Evolutionary conservation across 2,888 invertebrate genomes (phyloP).

Genomic region (Agrypnus murinus): DNA sequence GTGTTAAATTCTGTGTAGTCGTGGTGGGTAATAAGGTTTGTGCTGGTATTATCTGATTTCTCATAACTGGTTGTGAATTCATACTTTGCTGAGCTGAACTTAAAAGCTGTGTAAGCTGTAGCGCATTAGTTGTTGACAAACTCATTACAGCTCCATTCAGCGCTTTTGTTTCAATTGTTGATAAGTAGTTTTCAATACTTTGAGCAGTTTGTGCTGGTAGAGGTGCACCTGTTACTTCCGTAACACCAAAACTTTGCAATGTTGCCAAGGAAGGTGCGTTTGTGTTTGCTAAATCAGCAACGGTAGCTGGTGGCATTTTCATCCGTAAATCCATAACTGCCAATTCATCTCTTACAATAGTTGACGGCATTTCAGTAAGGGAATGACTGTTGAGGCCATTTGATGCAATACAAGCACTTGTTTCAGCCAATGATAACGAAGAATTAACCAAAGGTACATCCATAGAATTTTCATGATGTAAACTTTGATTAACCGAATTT

Average conservation of each 20-base stretch:
- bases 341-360: conserved; percentile 69
- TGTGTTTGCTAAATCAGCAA: conserved; percentile 71
- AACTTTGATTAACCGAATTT: conserved; percentile 55
- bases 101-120: conserved; percentile 40
- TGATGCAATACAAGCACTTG: neutral
- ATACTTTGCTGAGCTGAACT: conserved; percentile 29
- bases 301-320: conserved; percentile 76
- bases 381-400: conserved; percentile 20
- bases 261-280: conserved; percentile 75
- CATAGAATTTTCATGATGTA: conserved; percentile 22
- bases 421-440: conserved; percentile 11
- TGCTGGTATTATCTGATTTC: conserved; percentile 51
- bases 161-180: conserved; percentile 71
- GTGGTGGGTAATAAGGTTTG: conserved; percentile 51
- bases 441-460: conserved; percentile 33
- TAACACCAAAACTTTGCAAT: conserved; percentile 71
- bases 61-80: conserved; percentile 52
- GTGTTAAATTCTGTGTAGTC: conserved; percentile 52
- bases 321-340: conserved; percentile 81
- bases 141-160: conserved; percentile 36
- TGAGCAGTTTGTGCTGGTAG: conserved; percentile 76
- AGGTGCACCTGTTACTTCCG: conserved; percentile 70
- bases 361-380: conserved; percentile 31
- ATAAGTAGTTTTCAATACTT: conserved; percentile 76
- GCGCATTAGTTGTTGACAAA: conserved; percentile 21